Conservation (phyloP, 2,888 invertebrate species). For the Pollenia amentaria region DNA sequence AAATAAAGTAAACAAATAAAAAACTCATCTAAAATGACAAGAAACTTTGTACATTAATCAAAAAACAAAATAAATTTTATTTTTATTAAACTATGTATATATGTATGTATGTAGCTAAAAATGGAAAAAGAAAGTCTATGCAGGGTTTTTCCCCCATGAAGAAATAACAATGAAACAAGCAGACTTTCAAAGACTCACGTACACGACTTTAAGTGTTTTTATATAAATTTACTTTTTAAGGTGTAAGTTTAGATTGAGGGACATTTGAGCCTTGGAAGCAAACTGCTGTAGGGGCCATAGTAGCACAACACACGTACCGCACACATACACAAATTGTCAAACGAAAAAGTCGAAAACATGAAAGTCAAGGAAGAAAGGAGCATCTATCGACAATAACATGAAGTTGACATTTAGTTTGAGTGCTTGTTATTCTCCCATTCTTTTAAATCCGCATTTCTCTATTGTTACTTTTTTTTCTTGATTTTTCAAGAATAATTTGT, state of each 20-base stretch:
- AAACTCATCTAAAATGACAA: slow-evolving; percentile 30
- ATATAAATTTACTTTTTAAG: not conserved
- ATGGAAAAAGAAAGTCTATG: slow-evolving; percentile 13
- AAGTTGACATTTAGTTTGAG: slow-evolving; percentile 50
- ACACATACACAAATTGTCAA: not conserved
- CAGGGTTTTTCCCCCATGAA: not conserved
- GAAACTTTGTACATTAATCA: slow-evolving; percentile 65
- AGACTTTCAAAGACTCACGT: not conserved
- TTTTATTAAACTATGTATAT: not conserved
- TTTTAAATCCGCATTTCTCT: slow-evolving; percentile 7
- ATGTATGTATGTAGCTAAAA: slow-evolving; percentile 31
- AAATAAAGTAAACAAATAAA: slow-evolving; percentile 6
- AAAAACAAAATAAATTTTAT: slow-evolving; percentile 47
- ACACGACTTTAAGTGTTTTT: not conserved
- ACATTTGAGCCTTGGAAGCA: slow-evolving; percentile 44
- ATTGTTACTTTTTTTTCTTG: slow-evolving; percentile 8
- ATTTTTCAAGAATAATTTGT: not conserved
- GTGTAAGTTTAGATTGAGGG: not conserved
- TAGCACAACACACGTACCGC: slow-evolving; percentile 1
- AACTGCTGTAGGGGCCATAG: slow-evolving; percentile 11
- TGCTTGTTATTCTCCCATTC: slow-evolving; percentile 2
- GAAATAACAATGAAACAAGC: slow-evolving; percentile 18
- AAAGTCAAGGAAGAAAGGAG: slow-evolving; percentile 67
- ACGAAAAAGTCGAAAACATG: slow-evolving; percentile 42
- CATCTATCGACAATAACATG: slow-evolving; percentile 65